Percentiles rank a stretch among this genome's conserved stretches.
Evolutionary conservation across 1,140 invertebrate genomes (phyloP).

Genomic region (Alviniconcha marisindica): DNA sequence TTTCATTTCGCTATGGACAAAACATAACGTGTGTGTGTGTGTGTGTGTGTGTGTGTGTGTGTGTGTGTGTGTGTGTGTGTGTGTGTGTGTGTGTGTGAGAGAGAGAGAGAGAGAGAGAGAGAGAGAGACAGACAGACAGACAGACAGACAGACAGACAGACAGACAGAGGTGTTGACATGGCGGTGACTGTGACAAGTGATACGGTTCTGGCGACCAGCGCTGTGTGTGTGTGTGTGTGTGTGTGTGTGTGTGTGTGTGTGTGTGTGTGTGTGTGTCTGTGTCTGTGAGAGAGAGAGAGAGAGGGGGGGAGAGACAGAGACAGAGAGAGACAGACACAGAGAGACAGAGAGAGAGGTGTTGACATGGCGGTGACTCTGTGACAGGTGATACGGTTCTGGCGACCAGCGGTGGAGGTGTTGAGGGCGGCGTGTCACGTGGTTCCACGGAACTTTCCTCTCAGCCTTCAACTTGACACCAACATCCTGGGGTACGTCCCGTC

Average conservation of each 20-base stretch:
- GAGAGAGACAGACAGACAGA: too few relatives aligned
- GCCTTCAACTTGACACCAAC: constrained; percentile 63
- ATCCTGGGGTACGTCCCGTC: constrained; percentile 62
- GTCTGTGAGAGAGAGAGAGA: too few relatives aligned
- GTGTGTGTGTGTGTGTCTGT: too few relatives aligned
- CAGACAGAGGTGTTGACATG: not conserved
- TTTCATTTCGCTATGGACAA: too few relatives aligned
- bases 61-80: constrained; percentile 9
- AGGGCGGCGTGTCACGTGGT: constrained; percentile 54
- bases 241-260: too few relatives aligned
- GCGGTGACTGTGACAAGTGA: constrained; percentile 77
- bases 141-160: too few relatives aligned
- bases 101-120: too few relatives aligned
- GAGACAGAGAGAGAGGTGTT: not conserved
- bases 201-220: constrained; percentile 85
- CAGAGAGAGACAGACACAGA: too few relatives aligned
- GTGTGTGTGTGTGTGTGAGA: not conserved
- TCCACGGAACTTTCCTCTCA: constrained; percentile 65
- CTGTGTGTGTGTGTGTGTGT: constrained; percentile 78
- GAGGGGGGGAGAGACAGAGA: too few relatives aligned
- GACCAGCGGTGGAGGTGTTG: constrained; percentile 82
- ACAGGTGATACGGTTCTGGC: constrained; percentile 85
- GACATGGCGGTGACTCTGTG: not conserved
- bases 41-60: not conserved
- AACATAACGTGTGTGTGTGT: not conserved